Evolutionary conservation across 2,888 invertebrate genomes (phyloP).

Genomic region (Cylloceria caligata): DNA sequence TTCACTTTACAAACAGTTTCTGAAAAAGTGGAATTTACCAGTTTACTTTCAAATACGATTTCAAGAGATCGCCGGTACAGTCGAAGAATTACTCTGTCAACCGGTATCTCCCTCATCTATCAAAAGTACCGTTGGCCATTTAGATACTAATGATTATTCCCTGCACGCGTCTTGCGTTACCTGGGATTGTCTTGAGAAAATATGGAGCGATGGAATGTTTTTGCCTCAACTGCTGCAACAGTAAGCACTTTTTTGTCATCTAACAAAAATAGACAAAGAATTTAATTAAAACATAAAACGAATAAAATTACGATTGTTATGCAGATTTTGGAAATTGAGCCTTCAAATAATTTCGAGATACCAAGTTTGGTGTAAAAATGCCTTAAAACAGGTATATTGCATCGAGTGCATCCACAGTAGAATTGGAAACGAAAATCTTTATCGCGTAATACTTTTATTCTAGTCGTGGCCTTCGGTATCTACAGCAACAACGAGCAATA

Average conservation of each 20-base stretch:
- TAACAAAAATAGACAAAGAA: background rate
- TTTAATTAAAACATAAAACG: background rate
- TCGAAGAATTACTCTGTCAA: conserved; percentile 78
- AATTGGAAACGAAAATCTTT: background rate
- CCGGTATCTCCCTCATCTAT: conserved; percentile 77
- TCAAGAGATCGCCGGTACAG: conserved; percentile 94
- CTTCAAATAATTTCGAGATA: conserved; percentile 94
- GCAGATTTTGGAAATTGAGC: conserved; percentile 94
- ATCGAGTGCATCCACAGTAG: no score
- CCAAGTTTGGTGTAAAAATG: conserved; percentile 88
- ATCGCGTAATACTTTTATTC: background rate
- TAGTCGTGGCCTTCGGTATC: conserved; percentile 76
- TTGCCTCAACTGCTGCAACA: conserved; percentile 90
- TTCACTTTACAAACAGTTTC: conserved; percentile 91
- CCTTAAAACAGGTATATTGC: conserved; percentile 74
- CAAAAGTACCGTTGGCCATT: conserved; percentile 71
- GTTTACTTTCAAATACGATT: conserved; percentile 99
- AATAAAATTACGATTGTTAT: conserved; percentile 41
- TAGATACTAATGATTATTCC: conserved; percentile 75
- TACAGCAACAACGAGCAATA: conserved; percentile 73
- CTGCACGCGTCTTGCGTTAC: conserved; percentile 85
- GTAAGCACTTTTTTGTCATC: conserved; percentile 71
- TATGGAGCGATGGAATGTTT: conserved; percentile 93
- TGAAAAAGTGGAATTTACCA: conserved; percentile 96
- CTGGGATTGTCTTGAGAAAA: conserved; percentile 86